phyloP scores from a whole-genome alignment of 2,113 vertebrate genomes.

The Hypanus sabinus region DNA sequence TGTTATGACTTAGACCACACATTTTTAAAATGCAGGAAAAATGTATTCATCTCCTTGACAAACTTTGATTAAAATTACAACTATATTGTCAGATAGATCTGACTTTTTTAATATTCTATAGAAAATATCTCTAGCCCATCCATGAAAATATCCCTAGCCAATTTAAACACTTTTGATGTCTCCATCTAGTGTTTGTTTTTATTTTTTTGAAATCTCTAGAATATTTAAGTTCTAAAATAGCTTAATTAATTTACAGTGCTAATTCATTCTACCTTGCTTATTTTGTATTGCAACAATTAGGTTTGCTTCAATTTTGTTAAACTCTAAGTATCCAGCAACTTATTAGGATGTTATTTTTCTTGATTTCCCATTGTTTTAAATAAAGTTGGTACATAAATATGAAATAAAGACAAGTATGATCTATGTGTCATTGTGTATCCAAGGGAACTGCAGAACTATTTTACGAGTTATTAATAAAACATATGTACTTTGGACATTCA shows the following conservation, averaged over 20 bases:
- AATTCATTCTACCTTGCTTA: neutral
- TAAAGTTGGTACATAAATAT: neutral
- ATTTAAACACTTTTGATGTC: constrained; percentile 23
- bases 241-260: neutral
- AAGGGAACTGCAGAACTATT: neutral
- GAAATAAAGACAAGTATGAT: neutral
- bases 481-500: neutral
- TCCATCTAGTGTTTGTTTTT: constrained; percentile 27
- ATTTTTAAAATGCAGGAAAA: neutral
- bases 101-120: neutral
- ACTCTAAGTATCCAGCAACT: neutral
- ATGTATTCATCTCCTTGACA: neutral
- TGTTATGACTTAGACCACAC: neutral
- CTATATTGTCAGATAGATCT: neutral
- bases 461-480: constrained; percentile 1
- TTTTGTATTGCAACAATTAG: neutral
- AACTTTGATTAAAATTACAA: neutral
- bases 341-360: neutral
- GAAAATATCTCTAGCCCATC: neutral
- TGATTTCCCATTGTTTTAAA: neutral
- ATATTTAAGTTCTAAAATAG: neutral
- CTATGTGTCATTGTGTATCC: neutral
- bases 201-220: neutral
- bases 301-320: neutral
- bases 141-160: neutral